These are phyloP conservation scores for Drosophila mercatorum DNA, from an alignment of 2,888 invertebrate species.

Conservation along the genomic window DNA sequence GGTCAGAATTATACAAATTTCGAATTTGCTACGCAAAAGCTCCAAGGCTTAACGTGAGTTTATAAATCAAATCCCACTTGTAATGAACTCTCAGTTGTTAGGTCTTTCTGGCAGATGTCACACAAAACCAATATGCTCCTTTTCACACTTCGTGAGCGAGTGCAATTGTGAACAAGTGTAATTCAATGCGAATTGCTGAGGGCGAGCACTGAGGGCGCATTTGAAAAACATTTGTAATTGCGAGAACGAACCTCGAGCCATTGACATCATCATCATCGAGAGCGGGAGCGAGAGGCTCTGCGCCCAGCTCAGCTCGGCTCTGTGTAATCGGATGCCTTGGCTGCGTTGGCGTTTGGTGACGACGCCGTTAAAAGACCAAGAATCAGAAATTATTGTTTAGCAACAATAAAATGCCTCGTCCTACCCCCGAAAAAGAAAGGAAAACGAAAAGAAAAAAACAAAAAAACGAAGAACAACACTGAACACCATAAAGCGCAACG, in stretches of 20 bases:
- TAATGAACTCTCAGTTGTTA: background rate
- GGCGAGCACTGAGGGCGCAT: conserved; percentile 45
- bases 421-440: conserved; percentile 58
- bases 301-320: background rate
- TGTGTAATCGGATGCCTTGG: conserved; percentile 66
- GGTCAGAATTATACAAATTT: background rate
- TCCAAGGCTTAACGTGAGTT: background rate
- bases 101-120: background rate
- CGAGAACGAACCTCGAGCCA: conserved; percentile 37
- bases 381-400: conserved; percentile 79
- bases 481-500: conserved; percentile 68
- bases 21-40: background rate
- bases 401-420: conserved; percentile 64
- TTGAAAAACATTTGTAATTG: conserved; percentile 68
- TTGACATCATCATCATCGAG: conserved; percentile 60
- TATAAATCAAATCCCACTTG: background rate
- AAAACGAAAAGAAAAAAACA: background rate
- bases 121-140: background rate
- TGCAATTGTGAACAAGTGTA: conserved; percentile 54
- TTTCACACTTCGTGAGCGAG: background rate
- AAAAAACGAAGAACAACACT: background rate
- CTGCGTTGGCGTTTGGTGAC: conserved; percentile 60
- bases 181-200: conserved; percentile 69
- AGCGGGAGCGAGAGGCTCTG: conserved; percentile 7
- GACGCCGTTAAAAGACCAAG: conserved; percentile 64